Conservation (phyloP, 2,888 invertebrate species). For the Automeris io region DNA sequence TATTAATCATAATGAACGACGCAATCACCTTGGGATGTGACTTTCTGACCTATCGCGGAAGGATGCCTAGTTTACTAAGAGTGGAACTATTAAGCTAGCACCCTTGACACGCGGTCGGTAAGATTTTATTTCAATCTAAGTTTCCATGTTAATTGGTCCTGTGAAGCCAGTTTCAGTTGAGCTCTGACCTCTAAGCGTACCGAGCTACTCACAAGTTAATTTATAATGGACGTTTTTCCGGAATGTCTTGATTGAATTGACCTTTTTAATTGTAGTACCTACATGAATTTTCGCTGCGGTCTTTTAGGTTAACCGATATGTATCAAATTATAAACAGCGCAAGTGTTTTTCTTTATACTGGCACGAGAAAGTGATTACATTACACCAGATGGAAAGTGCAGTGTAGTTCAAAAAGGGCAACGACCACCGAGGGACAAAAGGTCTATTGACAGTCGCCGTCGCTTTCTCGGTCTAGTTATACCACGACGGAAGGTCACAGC, state of each 20-base stretch:
- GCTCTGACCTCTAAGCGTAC: slow-evolving; percentile 2
- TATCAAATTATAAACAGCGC: slow-evolving; percentile 1
- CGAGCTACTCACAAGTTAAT: not conserved
- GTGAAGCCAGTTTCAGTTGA: slow-evolving; percentile 9
- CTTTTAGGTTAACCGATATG: not conserved
- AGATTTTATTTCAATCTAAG: slow-evolving; percentile 9
- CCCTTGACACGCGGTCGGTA: slow-evolving; percentile 18
- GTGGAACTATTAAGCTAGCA: slow-evolving; percentile 10
- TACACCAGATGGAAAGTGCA: not conserved
- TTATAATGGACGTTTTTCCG: not conserved
- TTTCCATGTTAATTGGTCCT: slow-evolving; percentile 13
- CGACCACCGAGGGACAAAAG: not conserved
- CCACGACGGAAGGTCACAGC: too few species aligned
- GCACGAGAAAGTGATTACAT: too few species aligned
- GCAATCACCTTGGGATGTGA: not conserved
- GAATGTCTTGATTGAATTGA: not conserved
- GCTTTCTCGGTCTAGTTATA: too few species aligned
- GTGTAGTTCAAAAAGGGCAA: too few species aligned
- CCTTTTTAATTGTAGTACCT: not conserved
- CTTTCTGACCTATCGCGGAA: slow-evolving; percentile 1
- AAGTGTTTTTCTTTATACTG: too few species aligned
- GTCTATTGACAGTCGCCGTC: not conserved
- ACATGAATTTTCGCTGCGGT: not conserved
- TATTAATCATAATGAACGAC: too few species aligned
- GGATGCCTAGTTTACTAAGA: not conserved